A percentile compares a stretch with the other conserved stretches of the same genome.
These are phyloP conservation scores for Siniperca scherzeri DNA, from an alignment of 2,797 vertebrate genomes.

Conservation along the genomic window DNA sequence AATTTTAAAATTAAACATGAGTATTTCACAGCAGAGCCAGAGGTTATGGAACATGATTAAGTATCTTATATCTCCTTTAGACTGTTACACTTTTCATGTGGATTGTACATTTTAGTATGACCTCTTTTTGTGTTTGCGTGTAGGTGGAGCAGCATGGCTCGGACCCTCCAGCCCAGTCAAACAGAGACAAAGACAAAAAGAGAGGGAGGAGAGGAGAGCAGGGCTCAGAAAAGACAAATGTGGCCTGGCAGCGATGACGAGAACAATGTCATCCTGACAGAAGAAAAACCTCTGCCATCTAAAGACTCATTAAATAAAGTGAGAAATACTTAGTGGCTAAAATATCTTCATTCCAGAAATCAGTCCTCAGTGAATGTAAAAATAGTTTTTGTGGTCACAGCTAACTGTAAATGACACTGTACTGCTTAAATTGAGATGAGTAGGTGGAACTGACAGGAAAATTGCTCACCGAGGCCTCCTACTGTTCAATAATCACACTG, in stretches of 20 bases:
- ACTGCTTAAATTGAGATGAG: constrained; percentile 28
- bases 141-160: constrained; percentile 69
- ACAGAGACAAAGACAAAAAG: constrained; percentile 49
- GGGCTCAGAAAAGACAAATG: constrained; percentile 47
- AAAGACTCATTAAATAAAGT: not conserved
- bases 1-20: not conserved
- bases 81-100: not conserved
- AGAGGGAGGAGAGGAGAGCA: constrained; percentile 39
- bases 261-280: constrained; percentile 76
- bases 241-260: constrained; percentile 61
- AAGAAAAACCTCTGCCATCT: not conserved
- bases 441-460: constrained; percentile 30
- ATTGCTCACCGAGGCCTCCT: constrained; percentile 47
- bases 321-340: not conserved
- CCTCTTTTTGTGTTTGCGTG: constrained; percentile 17
- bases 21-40: not conserved
- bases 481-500: constrained; percentile 65
- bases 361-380: constrained; percentile 27
- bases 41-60: not conserved
- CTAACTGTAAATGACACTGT: constrained; percentile 30
- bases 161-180: constrained; percentile 45
- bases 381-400: constrained; percentile 2
- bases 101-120: not conserved
- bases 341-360: not conserved
- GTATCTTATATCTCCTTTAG: not conserved